A percentile compares a stretch with the other conserved stretches of the same genome.
Evolutionary conservation across 2,888 invertebrate species (phyloP).

Genomic region (Crematogaster levior): DNA sequence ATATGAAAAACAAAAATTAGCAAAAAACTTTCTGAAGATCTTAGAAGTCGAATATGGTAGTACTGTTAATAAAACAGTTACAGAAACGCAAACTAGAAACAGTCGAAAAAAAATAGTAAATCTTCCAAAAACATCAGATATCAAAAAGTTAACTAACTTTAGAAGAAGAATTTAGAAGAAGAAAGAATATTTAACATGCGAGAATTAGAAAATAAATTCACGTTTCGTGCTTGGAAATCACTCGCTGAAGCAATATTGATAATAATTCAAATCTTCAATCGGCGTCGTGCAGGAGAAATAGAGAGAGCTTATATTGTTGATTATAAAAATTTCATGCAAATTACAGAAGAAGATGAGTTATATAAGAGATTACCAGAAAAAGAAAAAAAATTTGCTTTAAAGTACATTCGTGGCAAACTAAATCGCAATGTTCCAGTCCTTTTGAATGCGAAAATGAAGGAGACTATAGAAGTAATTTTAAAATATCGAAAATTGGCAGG

Average conservation of each 20-base stretch:
- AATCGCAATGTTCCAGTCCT: not conserved
- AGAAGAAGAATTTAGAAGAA: conserved; percentile 15
- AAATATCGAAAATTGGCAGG: not conserved
- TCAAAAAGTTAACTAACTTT: not conserved
- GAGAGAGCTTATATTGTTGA: conserved; percentile 1
- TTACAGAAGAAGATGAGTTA: not conserved
- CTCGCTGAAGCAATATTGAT: conserved; percentile 2
- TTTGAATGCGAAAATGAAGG: not conserved
- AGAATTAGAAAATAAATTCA: not conserved
- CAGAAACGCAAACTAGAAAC: not conserved
- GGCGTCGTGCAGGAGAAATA: conserved; percentile 2
- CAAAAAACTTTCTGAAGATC: not conserved
- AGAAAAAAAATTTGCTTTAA: not conserved
- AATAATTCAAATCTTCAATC: conserved; percentile 9
- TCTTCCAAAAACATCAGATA: conserved; percentile 2
- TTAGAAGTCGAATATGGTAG: not conserved
- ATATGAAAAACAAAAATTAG: not conserved
- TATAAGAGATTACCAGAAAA: conserved; percentile 13
- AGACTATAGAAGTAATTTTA: not conserved
- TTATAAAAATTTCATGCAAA: not conserved
- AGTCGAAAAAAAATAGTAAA: not conserved
- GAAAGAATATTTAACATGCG: not conserved
- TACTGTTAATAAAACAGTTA: not conserved
- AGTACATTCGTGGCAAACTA: conserved; percentile 7
- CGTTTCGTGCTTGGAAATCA: conserved; percentile 3